Percentiles rank a stretch among this genome's conserved stretches.
Evolutionary conservation across 2,113 vertebrate species (phyloP).

Genomic region (Otocyon megalotis): DNA sequence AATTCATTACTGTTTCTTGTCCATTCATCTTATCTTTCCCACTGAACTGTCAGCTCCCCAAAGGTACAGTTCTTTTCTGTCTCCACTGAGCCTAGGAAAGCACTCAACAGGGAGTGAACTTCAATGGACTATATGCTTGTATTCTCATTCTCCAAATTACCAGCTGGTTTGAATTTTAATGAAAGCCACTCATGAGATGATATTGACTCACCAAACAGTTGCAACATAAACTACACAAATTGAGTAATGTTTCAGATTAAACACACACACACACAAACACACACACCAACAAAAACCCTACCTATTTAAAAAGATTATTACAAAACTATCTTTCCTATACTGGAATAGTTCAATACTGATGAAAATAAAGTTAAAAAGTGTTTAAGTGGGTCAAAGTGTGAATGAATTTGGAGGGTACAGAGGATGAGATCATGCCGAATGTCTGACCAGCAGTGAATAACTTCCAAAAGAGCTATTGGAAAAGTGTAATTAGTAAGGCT

Average conservation of each 20-base stretch:
- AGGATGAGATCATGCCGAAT: neutral
- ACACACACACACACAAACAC: neutral
- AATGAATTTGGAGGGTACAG: neutral
- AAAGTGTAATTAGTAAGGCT: neutral
- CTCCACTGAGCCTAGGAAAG: neutral
- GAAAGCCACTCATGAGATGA: neutral
- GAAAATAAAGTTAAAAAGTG: neutral
- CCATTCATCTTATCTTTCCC: neutral
- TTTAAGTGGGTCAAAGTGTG: neutral
- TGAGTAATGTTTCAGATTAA: conserved; percentile 17
- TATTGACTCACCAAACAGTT: conserved; percentile 11
- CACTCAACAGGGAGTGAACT: neutral
- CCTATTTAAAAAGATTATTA: neutral
- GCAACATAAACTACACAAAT: neutral
- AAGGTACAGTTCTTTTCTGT: neutral
- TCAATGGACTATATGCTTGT: neutral
- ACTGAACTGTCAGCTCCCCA: neutral
- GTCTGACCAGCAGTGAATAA: neutral
- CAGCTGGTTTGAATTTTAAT: neutral
- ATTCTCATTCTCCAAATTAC: neutral
- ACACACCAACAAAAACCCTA: neutral
- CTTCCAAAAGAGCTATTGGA: conserved; percentile 12
- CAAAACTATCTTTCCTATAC: neutral
- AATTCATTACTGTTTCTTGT: neutral
- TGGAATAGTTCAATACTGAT: neutral